Evolutionary conservation across 2,797 vertebrate genomes (phyloP).

Genomic region (Sarcoramphus papa): DNA sequence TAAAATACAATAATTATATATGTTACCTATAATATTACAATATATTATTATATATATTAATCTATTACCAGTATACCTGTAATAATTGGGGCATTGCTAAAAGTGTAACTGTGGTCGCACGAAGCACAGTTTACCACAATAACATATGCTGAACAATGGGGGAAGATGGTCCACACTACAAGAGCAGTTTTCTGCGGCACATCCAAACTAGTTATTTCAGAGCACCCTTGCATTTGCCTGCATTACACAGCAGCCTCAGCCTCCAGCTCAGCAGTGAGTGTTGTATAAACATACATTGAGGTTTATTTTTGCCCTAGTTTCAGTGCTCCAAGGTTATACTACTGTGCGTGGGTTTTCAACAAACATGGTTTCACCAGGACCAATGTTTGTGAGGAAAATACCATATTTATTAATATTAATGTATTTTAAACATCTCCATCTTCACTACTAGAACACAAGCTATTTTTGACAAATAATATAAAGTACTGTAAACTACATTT

Average conservation of each 20-base stretch:
- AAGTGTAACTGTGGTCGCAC: neutral
- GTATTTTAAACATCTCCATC: neutral
- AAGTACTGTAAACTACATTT: neutral
- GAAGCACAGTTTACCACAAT: neutral
- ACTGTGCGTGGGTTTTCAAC: neutral
- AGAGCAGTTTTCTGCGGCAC: accelerated
- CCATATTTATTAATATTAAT: neutral
- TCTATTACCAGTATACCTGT: no score
- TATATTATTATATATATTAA: neutral
- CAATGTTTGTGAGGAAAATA: neutral
- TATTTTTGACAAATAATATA: neutral
- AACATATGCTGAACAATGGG: accelerated
- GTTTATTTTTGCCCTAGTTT: neutral
- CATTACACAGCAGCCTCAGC: neutral
- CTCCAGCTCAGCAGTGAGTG: neutral
- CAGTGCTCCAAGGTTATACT: neutral
- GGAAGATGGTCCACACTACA: neutral
- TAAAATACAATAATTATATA: neutral
- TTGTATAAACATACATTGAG: neutral
- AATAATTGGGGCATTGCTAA: neutral
- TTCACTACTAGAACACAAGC: neutral
- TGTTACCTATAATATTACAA: neutral
- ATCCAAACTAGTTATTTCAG: neutral
- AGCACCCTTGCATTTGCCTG: neutral
- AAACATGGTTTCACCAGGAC: neutral